These are phyloP conservation scores for Rachycentron canadum DNA, from an alignment of 2,797 vertebrate genomes.

Conservation along the genomic window DNA sequence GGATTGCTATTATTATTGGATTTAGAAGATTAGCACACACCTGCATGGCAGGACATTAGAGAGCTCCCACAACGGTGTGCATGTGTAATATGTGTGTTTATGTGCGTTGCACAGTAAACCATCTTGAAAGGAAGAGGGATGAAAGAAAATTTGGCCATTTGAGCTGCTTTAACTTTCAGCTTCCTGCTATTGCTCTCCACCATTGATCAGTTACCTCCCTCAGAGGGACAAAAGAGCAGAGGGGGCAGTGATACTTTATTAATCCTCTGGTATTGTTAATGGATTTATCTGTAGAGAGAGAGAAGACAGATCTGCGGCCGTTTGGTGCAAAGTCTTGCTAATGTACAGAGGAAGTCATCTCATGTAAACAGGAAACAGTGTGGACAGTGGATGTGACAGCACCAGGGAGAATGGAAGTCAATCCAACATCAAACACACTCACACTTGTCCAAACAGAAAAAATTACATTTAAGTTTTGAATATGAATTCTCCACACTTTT, in stretches of 20 bases:
- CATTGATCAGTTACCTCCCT: slow-evolving; percentile 57
- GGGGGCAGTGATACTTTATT: slow-evolving; percentile 12
- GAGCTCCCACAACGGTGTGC: slow-evolving; percentile 19
- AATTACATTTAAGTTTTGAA: background rate
- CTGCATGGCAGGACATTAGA: slow-evolving; percentile 73
- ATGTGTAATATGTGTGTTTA: slow-evolving; percentile 19
- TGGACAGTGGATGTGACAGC: slow-evolving; percentile 63
- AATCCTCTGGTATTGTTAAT: slow-evolving; percentile 29
- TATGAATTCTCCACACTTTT: background rate
- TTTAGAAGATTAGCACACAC: slow-evolving; percentile 76
- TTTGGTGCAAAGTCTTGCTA: slow-evolving; percentile 17
- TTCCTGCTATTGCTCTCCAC: slow-evolving; percentile 49
- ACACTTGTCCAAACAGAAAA: background rate
- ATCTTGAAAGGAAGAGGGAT: slow-evolving; percentile 63
- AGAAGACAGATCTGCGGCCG: slow-evolving; percentile 15
- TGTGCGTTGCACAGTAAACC: slow-evolving; percentile 36
- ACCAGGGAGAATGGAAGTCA: slow-evolving; percentile 29
- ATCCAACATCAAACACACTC: slow-evolving; percentile 31
- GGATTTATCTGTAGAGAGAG: slow-evolving; percentile 17
- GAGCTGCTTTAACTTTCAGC: slow-evolving; percentile 50
- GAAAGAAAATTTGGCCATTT: slow-evolving; percentile 61
- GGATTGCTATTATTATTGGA: slow-evolving; percentile 69
- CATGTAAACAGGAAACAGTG: slow-evolving; percentile 70
- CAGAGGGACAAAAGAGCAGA: slow-evolving; percentile 42
- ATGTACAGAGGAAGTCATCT: slow-evolving; percentile 53